phyloP scores from a whole-genome alignment of 2,113 vertebrate species.

The Dendropsophus ebraccatus region DNA sequence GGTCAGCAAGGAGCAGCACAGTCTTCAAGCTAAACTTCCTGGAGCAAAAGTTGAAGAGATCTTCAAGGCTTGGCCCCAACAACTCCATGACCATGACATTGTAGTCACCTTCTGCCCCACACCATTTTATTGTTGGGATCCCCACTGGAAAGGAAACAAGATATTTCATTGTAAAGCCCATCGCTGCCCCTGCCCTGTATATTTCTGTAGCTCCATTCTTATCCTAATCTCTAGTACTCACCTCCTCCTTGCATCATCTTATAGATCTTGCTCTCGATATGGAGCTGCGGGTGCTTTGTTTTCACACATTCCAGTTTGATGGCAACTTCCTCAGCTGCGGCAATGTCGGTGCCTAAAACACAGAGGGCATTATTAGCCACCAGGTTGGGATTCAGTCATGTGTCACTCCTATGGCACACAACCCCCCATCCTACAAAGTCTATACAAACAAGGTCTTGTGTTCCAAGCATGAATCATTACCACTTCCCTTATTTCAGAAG shows the following conservation, averaged over 20 bases:
- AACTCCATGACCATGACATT: constrained; percentile 99
- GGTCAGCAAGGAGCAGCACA: constrained; percentile 92
- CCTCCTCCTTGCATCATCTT: constrained; percentile 99
- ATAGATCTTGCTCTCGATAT: constrained; percentile 99
- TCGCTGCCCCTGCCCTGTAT: too few species aligned
- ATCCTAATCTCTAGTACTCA: constrained; percentile 59
- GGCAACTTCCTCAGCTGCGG: constrained; percentile 92
- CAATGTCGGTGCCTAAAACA: constrained; percentile 91
- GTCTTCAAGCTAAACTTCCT: constrained; percentile 97
- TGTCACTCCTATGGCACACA: not conserved
- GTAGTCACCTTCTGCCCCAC: constrained; percentile 95
- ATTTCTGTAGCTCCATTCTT: too few species aligned
- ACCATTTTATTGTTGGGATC: constrained; percentile 95
- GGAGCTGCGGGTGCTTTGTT: constrained; percentile 96
- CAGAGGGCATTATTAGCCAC: not conserved
- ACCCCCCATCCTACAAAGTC: not conserved
- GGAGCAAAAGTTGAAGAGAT: constrained; percentile 96
- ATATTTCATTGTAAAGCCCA: too few species aligned
- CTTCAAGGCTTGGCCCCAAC: constrained; percentile 92
- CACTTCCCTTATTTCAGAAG: not conserved
- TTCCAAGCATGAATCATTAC: not conserved
- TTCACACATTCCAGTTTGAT: constrained; percentile 98
- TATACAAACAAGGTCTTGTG: not conserved
- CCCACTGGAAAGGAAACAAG: constrained; percentile 76
- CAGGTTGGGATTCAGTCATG: not conserved